Conservation (phyloP, 30 jellyfish, hydroid and myxozoan species). For the Catostylus mosaicus region DNA sequence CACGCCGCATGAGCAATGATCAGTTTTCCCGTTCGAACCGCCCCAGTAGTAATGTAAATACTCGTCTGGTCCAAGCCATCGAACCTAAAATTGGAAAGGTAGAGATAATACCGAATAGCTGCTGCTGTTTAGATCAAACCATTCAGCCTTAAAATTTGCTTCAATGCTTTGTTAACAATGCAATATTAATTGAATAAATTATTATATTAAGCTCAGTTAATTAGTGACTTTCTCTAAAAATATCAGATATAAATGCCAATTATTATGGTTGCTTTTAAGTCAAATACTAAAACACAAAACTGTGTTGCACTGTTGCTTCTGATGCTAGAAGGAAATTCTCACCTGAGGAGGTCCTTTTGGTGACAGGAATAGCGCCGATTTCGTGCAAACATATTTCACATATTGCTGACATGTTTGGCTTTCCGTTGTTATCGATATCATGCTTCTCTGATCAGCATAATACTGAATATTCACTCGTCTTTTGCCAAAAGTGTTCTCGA, state of each 20-base stretch:
- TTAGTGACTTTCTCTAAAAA: too few relatives aligned
- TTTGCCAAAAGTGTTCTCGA: constrained; percentile 42
- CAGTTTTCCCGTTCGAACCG: constrained; percentile 58
- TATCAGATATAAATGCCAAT: too few relatives aligned
- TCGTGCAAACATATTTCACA: constrained; percentile 61
- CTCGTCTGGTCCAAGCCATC: constrained; percentile 71
- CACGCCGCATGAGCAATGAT: constrained; percentile 71
- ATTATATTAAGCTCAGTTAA: too few relatives aligned
- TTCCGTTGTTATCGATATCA: constrained; percentile 21
- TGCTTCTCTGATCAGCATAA: constrained; percentile 55
- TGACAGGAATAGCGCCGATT: constrained; percentile 56
- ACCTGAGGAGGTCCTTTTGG: constrained; percentile 77
- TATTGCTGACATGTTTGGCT: constrained; percentile 57
- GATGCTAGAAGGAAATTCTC: too few relatives aligned
- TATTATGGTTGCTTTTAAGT: too few relatives aligned
- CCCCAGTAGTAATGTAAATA: constrained; percentile 82
- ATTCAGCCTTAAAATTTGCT: too few relatives aligned
- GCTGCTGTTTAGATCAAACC: too few relatives aligned
- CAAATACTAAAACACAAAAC: too few relatives aligned
- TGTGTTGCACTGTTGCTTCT: too few relatives aligned
- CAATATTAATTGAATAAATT: too few relatives aligned
- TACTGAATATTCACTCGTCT: constrained; percentile 33
- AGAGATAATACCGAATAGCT: too few relatives aligned
- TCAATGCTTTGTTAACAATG: too few relatives aligned
- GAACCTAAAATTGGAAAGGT: constrained; percentile 45